Evolutionary conservation across 2,113 vertebrate species (phyloP).

Genomic region (Oryzias melastigma): DNA sequence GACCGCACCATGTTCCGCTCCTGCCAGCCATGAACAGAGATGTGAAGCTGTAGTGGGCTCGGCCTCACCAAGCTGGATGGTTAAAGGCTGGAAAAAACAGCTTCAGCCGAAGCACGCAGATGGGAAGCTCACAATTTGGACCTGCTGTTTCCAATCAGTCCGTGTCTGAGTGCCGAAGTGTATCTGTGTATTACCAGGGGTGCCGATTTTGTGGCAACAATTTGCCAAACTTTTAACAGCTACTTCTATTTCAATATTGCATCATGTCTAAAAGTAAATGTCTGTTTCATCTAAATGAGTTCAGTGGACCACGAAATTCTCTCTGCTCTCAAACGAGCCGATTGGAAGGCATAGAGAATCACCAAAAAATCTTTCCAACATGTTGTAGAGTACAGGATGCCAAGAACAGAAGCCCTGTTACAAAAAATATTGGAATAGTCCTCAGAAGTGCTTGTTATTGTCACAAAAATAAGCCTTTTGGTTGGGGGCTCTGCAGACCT

Average conservation of each 20-base stretch:
- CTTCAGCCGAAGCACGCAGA: slow-evolving; percentile 10
- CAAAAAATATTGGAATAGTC: not conserved
- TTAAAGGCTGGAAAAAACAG: not conserved
- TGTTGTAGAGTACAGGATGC: not conserved
- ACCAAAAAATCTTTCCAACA: not conserved
- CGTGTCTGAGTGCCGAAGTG: not conserved
- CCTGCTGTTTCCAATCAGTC: not conserved
- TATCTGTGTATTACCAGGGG: not conserved
- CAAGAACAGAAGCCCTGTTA: not conserved
- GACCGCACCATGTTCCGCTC: slow-evolving; percentile 6
- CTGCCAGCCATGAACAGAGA: slow-evolving; percentile 17
- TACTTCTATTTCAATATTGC: not conserved
- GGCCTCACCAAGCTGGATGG: not conserved
- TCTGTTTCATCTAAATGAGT: not conserved
- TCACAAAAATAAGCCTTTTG: too few species aligned
- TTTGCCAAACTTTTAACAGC: not conserved
- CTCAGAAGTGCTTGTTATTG: too few species aligned
- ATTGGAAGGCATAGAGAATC: too few species aligned
- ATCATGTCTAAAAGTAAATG: not conserved
- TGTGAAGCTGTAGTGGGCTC: not conserved
- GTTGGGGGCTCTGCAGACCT: not conserved
- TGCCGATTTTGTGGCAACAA: not conserved
- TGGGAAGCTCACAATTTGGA: slow-evolving; percentile 3
- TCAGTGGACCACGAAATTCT: not conserved
- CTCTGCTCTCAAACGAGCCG: too few species aligned